A percentile compares a stretch with the other conserved stretches of the same genome.
Evolutionary conservation across 2,113 vertebrate genomes (phyloP).

Genomic region (Corvus hawaiiensis): DNA sequence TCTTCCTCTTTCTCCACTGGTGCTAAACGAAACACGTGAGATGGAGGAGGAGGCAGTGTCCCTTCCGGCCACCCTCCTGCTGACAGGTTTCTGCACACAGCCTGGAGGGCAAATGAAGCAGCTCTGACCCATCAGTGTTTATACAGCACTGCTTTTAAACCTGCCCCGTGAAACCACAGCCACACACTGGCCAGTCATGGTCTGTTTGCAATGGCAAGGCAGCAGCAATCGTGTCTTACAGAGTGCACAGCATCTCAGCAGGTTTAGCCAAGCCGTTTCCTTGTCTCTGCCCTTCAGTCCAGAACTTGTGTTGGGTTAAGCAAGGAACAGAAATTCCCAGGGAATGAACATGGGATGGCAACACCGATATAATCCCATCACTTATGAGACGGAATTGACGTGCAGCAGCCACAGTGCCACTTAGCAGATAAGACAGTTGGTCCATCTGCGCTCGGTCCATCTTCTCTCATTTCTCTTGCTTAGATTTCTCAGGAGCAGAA

Average conservation of each 20-base stretch:
- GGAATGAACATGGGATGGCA: not conserved
- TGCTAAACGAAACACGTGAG: rapidly evolving
- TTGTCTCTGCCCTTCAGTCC: not conserved
- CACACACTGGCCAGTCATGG: not conserved
- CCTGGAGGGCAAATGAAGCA: not conserved
- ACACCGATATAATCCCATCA: not conserved
- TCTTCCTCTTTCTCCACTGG: not conserved
- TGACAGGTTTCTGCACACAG: not conserved
- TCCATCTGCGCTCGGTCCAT: conserved; percentile 50
- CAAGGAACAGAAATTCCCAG: conserved; percentile 25
- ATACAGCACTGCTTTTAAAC: not conserved
- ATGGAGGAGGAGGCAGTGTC: not conserved
- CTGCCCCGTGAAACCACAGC: not conserved
- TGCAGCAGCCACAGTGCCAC: conserved; percentile 5
- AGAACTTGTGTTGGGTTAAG: not conserved
- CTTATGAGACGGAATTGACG: not conserved
- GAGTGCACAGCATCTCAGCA: not conserved
- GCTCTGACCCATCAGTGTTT: not conserved
- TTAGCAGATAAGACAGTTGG: conserved; percentile 53
- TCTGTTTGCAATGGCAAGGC: not conserved
- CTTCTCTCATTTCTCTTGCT: conserved; percentile 52
- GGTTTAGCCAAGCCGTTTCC: not conserved
- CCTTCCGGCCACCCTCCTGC: not conserved
- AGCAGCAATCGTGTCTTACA: rapidly evolving
- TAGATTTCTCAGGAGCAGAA: conserved; percentile 52